phyloP scores from a whole-genome alignment of 1,140 invertebrate species.

The Phymastichus coffea region DNA sequence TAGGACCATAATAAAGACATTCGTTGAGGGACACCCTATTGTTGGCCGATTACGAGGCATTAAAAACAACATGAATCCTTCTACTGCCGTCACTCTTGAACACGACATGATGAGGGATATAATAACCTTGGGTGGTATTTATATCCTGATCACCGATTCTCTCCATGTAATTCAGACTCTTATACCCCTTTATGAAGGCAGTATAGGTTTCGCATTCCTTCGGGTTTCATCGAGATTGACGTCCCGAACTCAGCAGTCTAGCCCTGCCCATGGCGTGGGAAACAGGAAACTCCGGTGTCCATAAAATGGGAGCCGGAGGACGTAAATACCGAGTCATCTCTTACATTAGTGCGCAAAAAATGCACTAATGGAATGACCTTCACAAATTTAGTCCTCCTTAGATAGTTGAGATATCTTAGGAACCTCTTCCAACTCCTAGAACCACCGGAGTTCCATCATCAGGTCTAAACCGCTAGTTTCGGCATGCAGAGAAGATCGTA shows the following conservation, averaged over 20 bases:
- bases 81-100: background rate
- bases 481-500: too few relatives aligned
- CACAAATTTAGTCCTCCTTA: background rate
- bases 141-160: background rate
- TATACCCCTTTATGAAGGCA: conserved; percentile 11
- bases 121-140: background rate
- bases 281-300: background rate
- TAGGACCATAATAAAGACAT: background rate
- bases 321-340: background rate
- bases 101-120: conserved; percentile 29
- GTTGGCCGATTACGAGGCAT: background rate
- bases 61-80: conserved; percentile 19
- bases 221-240: conserved; percentile 1
- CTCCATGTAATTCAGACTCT: background rate
- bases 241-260: background rate
- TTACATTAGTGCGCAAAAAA: background rate
- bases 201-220: conserved; percentile 7
- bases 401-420: background rate
- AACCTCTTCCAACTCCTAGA: background rate
- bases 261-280: background rate
- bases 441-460: conserved; percentile 7
- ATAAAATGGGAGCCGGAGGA: background rate
- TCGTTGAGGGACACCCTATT: conserved; percentile 16
- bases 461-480: too few relatives aligned
- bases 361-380: too few relatives aligned